phyloP scores from a whole-genome alignment of 2,113 vertebrate species.

The Pimephales promelas region DNA sequence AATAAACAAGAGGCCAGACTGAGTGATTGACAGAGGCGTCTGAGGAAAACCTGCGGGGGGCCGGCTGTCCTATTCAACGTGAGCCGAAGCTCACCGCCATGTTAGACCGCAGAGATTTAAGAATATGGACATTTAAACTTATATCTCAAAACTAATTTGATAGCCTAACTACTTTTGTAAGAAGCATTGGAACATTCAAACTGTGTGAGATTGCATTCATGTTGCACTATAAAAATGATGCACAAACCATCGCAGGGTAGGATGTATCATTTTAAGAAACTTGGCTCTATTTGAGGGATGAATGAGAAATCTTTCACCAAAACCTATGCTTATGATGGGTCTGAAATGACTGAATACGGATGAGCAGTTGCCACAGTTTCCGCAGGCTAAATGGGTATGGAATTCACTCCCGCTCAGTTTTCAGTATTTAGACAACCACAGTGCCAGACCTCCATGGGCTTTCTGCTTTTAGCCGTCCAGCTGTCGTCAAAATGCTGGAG shows the following conservation, averaged over 20 bases:
- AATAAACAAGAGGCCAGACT: conserved; percentile 54
- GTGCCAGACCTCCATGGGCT: conserved; percentile 36
- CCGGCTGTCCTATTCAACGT: conserved; percentile 23
- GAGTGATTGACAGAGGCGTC: conserved; percentile 58
- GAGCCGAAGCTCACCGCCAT: conserved; percentile 11
- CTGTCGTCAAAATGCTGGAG: conserved; percentile 65
- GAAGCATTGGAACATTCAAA: not conserved
- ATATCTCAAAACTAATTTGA: not conserved
- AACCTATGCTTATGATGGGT: conserved; percentile 23
- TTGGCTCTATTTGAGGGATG: conserved; percentile 8
- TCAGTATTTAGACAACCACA: conserved; percentile 53
- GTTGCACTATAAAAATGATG: not conserved
- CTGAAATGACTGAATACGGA: conserved; percentile 37
- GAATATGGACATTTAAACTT: not conserved
- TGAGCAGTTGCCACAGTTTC: conserved; percentile 34
- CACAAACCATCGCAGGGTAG: not conserved
- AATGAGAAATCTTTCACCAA: not conserved
- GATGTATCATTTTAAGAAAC: conserved; percentile 4
- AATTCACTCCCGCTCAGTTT: conserved; percentile 69
- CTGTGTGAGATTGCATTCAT: not conserved
- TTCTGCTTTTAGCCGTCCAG: conserved; percentile 72
- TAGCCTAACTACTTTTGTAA: not conserved
- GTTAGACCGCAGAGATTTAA: conserved; percentile 18
- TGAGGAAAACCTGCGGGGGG: conserved; percentile 38
- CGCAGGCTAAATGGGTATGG: conserved; percentile 31